A percentile compares a stretch with the other conserved stretches of the same genome.
These are phyloP conservation scores for Agrochola circellaris DNA, from an alignment of 2,888 invertebrate genomes.

Conservation along the genomic window DNA sequence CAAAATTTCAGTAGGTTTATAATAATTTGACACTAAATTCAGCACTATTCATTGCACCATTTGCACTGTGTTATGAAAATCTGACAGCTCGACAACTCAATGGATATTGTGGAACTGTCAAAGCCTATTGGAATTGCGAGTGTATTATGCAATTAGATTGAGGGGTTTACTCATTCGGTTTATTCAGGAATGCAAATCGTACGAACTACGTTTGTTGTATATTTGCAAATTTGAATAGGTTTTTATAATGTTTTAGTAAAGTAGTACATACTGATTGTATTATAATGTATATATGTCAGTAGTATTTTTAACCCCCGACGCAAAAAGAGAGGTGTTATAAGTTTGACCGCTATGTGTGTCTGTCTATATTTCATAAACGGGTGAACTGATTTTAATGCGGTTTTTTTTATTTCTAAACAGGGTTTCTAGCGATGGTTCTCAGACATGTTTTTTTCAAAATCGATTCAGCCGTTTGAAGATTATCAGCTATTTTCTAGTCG, in stretches of 20 bases:
- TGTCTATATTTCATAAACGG: too few species aligned
- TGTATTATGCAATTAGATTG: background rate
- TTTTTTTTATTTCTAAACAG: too few species aligned
- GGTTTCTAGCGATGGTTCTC: too few species aligned
- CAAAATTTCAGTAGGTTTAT: background rate
- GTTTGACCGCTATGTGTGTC: too few species aligned
- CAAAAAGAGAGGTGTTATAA: too few species aligned
- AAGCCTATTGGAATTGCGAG: background rate
- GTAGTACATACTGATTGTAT: too few species aligned
- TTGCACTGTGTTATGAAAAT: constrained; percentile 14
- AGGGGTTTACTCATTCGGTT: background rate
- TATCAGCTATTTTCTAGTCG: too few species aligned
- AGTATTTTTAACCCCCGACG: too few species aligned
- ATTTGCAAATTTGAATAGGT: background rate
- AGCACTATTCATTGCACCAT: constrained; percentile 5
- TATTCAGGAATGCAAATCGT: background rate
- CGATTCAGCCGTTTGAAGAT: too few species aligned
- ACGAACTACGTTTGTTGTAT: background rate
- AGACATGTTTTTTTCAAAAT: too few species aligned
- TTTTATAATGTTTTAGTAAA: background rate
- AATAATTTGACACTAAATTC: constrained; percentile 4
- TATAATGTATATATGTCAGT: too few species aligned
- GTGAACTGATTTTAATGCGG: too few species aligned
- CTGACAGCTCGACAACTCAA: constrained; percentile 4
- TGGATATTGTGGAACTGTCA: constrained; percentile 1